These are phyloP conservation scores for Cossypha polioptera DNA, from an alignment of 2,797 vertebrate species.

Conservation along the genomic window DNA sequence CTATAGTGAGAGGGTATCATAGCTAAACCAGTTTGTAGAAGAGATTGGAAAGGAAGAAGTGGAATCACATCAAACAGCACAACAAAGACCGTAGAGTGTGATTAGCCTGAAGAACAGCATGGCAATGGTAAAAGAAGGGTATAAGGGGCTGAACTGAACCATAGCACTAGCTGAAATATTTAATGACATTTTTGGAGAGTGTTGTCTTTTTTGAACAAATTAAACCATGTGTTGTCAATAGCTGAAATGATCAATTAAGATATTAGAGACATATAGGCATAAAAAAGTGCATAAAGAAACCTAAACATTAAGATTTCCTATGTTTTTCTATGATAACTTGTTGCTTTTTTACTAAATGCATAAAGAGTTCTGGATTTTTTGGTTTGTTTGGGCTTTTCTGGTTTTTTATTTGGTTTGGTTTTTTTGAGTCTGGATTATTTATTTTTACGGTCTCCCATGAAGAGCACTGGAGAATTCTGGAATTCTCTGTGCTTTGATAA, in stretches of 20 bases:
- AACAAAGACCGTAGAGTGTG: neutral
- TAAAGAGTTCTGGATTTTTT: neutral
- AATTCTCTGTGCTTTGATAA: neutral
- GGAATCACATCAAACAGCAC: neutral
- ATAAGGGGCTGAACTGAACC: neutral
- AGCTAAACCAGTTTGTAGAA: neutral
- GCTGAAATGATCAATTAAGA: neutral
- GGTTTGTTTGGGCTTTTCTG: rapidly evolving
- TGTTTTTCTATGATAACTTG: neutral
- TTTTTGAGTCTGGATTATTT: neutral
- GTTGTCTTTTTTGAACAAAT: neutral
- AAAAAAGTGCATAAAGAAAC: neutral
- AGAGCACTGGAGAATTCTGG: neutral
- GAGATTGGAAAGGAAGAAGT: neutral
- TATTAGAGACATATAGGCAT: neutral
- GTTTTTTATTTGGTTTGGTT: neutral
- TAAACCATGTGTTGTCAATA: neutral
- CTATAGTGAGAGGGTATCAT: neutral
- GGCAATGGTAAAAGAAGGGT: neutral
- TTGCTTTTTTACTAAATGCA: neutral
- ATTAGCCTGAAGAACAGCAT: neutral
- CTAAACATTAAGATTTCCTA: neutral
- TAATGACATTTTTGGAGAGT: neutral
- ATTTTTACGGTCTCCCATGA: neutral
- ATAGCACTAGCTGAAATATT: neutral